Conservation (phyloP, 2,888 invertebrate genomes). For the Philereme transversata region DNA sequence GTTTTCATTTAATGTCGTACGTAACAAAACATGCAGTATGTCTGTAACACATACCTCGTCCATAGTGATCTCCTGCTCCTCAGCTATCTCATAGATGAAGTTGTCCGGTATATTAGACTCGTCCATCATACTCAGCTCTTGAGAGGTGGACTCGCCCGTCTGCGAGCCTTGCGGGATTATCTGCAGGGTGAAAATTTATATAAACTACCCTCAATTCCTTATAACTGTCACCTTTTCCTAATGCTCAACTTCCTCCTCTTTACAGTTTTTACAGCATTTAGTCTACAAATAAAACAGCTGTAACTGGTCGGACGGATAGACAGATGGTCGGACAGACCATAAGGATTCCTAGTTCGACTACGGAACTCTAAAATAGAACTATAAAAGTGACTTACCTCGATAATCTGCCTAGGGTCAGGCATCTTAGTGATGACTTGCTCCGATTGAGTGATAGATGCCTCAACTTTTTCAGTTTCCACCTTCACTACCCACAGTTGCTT, state of each 20-base stretch:
- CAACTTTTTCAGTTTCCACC: constrained; percentile 73
- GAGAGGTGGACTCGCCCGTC: constrained; percentile 36
- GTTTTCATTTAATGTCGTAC: too few relatives aligned
- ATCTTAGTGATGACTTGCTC: constrained; percentile 80
- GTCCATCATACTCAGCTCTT: constrained; percentile 66
- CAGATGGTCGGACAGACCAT: too few relatives aligned
- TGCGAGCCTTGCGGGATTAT: constrained; percentile 65
- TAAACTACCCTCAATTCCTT: background rate
- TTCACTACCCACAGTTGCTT: constrained; percentile 79
- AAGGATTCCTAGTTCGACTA: too few relatives aligned
- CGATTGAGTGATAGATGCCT: constrained; percentile 75
- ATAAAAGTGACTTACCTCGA: constrained; percentile 46
- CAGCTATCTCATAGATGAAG: constrained; percentile 78
- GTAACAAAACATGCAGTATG: too few relatives aligned
- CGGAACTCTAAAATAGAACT: too few relatives aligned
- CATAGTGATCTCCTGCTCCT: constrained; percentile 77
- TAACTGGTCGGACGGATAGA: too few relatives aligned
- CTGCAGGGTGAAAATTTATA: constrained; percentile 32
- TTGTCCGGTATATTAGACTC: constrained; percentile 65
- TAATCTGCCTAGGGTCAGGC: constrained; percentile 72
- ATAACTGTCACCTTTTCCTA: too few relatives aligned
- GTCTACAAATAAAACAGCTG: too few relatives aligned
- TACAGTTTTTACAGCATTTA: too few relatives aligned
- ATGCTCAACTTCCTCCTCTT: too few relatives aligned
- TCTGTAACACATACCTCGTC: constrained; percentile 50